These are phyloP conservation scores for Campylomormyrus numenius DNA, from an alignment of 2,113 vertebrate species.

Conservation along the genomic window DNA sequence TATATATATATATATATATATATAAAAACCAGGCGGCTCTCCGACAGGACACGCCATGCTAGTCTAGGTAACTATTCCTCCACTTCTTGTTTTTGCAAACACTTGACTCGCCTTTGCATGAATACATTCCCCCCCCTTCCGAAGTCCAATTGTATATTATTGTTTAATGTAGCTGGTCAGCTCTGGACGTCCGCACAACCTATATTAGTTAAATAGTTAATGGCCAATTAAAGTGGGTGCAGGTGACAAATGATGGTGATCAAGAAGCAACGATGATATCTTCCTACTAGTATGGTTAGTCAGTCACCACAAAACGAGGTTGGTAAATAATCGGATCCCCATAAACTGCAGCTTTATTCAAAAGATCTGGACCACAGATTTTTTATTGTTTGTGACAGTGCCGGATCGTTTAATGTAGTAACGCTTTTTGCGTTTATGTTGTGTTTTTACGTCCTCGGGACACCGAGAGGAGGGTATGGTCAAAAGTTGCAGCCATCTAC, in stretches of 20 bases:
- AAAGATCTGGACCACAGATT: neutral
- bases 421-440: neutral
- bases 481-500: slow-evolving; percentile 3
- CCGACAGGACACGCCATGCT: neutral
- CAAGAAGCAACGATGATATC: neutral
- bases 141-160: neutral
- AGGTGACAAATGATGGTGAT: neutral
- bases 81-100: slow-evolving; percentile 3
- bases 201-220: neutral
- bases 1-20: neutral
- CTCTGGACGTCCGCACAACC: neutral
- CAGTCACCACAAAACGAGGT: neutral
- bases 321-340: neutral
- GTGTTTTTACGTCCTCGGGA: neutral
- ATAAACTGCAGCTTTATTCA: neutral
- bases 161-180: neutral
- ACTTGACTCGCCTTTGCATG: neutral
- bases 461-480: neutral
- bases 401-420: neutral
- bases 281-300: neutral
- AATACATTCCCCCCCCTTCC: neutral
- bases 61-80: neutral
- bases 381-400: neutral
- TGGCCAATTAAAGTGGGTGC: neutral
- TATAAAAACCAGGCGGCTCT: neutral